Evolutionary conservation across 2,797 vertebrate genomes (phyloP).

Genomic region (Mus minutoides): DNA sequence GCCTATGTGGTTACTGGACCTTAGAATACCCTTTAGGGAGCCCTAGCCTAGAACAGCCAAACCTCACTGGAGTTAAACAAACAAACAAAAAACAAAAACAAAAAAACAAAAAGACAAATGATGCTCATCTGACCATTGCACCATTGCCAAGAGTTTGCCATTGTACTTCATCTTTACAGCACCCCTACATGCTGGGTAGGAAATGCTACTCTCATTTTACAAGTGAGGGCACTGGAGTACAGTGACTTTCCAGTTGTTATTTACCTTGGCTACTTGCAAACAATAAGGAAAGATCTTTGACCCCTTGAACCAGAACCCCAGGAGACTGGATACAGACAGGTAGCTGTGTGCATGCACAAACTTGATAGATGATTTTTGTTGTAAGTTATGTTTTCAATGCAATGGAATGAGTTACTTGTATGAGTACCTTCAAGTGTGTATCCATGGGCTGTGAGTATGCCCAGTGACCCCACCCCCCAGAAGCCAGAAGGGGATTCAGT

Average conservation of each 20-base stretch:
- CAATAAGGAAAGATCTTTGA: background rate
- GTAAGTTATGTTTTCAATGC: background rate
- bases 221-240: background rate
- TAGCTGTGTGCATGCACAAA: background rate
- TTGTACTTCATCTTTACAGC: background rate
- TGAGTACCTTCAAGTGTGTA: background rate
- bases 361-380: background rate
- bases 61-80: background rate
- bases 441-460: fast-evolving
- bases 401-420: background rate
- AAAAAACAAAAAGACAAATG: background rate
- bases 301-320: background rate
- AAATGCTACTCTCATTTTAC: background rate
- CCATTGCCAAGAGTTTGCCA: background rate
- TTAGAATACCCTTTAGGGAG: background rate
- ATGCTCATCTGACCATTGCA: background rate
- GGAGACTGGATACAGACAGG: background rate
- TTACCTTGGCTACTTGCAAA: background rate
- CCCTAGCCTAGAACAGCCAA: background rate
- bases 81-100: no score
- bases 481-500: background rate
- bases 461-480: no score
- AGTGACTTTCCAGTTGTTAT: background rate
- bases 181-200: background rate
- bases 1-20: background rate